Conservation (phyloP, 2,888 invertebrate species). For the Caenorhabditis wallacei region DNA sequence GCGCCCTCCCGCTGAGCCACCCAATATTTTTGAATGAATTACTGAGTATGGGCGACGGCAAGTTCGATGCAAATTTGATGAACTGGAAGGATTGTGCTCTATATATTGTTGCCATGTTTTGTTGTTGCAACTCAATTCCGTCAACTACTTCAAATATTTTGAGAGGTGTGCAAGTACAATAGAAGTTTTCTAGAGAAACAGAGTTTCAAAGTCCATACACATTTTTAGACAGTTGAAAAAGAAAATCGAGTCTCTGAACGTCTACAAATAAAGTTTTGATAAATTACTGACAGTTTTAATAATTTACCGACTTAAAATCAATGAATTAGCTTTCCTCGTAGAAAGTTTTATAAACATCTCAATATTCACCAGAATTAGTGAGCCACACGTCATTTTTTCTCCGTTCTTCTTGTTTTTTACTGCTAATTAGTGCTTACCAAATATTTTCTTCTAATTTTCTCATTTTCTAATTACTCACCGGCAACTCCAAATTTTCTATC, state of each 20-base stretch:
- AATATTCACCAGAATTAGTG: no score
- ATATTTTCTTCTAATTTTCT: neutral
- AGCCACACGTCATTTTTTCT: neutral
- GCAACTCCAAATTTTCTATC: neutral
- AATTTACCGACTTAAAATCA: no score
- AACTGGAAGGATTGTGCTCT: conserved; percentile 42
- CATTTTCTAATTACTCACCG: neutral
- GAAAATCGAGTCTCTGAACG: no score
- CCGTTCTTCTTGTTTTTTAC: neutral
- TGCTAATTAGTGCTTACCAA: neutral
- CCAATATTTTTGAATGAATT: conserved; percentile 54
- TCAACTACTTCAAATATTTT: neutral
- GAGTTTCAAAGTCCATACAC: no score
- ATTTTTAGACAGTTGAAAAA: no score
- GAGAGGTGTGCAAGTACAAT: neutral
- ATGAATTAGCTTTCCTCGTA: no score
- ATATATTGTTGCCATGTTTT: conserved; percentile 4
- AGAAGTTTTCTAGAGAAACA: neutral
- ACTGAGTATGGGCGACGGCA: conserved; percentile 34
- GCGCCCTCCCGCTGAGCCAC: conserved; percentile 38
- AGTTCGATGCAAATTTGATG: conserved; percentile 51
- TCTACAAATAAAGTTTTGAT: no score
- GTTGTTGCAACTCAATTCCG: conserved; percentile 2
- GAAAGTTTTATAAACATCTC: no score
- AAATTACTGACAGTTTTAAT: no score